Evolutionary conservation across 2,113 vertebrate species (phyloP).

Genomic region (Corythornis madagascariensis): DNA sequence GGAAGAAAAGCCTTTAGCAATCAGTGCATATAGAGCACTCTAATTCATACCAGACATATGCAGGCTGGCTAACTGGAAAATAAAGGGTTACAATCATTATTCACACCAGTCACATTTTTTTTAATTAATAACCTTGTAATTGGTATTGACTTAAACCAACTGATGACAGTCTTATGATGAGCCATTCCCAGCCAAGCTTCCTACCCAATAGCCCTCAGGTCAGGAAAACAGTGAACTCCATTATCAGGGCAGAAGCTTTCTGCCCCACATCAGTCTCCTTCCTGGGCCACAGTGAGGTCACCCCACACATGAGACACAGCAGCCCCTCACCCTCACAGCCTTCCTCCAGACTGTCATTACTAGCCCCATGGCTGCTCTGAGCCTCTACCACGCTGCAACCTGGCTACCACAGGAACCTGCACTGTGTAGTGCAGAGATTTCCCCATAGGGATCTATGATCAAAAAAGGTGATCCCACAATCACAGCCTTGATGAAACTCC

Average conservation of each 20-base stretch:
- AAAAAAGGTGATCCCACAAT: neutral
- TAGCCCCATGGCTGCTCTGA: neutral
- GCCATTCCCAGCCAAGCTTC: conserved; percentile 55
- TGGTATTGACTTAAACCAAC: conserved; percentile 75
- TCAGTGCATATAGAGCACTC: neutral
- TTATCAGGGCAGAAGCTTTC: conserved; percentile 43
- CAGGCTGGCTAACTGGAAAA: neutral
- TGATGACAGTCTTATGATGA: conserved; percentile 73
- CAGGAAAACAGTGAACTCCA: conserved; percentile 62
- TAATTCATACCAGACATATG: neutral
- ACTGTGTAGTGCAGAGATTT: neutral
- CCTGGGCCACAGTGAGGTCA: conserved; percentile 6
- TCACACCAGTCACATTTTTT: conserved; percentile 63
- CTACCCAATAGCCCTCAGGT: conserved; percentile 45
- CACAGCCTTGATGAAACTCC: neutral
- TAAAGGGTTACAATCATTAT: conserved; percentile 57
- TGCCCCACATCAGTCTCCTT: conserved; percentile 23
- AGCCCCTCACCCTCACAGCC: neutral
- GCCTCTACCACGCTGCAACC: neutral
- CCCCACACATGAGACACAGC: neutral
- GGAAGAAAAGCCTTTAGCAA: neutral
- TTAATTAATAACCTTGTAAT: conserved; percentile 81
- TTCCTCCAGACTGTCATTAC: neutral
- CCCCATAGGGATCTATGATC: fast-evolving
- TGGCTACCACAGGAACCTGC: neutral